Percentiles rank a stretch among this genome's conserved stretches.
phyloP scores from a whole-genome alignment of 2,113 vertebrate species.

The Chinchilla lanigera region DNA sequence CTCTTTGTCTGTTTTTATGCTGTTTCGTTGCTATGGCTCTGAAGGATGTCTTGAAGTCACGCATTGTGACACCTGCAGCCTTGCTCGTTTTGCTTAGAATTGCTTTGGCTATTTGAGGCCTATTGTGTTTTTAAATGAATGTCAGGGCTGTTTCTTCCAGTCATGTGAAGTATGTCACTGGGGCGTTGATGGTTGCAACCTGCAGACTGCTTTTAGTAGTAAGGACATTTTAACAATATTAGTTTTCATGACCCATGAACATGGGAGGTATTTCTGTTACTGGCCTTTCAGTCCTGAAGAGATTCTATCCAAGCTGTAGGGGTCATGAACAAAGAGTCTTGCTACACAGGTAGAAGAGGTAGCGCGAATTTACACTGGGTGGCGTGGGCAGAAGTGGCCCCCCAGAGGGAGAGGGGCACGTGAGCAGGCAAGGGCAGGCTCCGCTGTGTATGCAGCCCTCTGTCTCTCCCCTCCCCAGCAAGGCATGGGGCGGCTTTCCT shows the following conservation, averaged over 20 bases:
- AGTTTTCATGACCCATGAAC: neutral
- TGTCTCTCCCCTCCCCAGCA: neutral
- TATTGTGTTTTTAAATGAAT: neutral
- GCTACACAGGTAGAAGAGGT: neutral
- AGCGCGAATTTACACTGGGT: neutral
- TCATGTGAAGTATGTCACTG: neutral
- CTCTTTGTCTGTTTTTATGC: neutral
- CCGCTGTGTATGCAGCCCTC: no score
- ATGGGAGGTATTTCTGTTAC: neutral
- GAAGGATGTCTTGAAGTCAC: neutral
- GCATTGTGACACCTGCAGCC: no score
- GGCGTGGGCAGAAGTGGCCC: neutral
- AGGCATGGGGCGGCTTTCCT: no score
- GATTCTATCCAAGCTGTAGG: neutral
- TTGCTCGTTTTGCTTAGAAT: neutral
- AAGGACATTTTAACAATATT: neutral
- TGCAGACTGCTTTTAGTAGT: neutral
- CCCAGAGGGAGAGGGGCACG: neutral
- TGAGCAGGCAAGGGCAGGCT: neutral
- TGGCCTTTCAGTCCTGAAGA: neutral
- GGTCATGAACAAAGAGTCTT: neutral
- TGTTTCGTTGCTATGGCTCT: neutral
- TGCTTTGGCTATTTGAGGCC: neutral
- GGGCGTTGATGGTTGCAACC: no score
- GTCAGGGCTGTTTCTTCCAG: neutral